These are phyloP conservation scores for Macropus fuliginosus DNA, from an alignment of 2,797 vertebrate species.

Conservation along the genomic window DNA sequence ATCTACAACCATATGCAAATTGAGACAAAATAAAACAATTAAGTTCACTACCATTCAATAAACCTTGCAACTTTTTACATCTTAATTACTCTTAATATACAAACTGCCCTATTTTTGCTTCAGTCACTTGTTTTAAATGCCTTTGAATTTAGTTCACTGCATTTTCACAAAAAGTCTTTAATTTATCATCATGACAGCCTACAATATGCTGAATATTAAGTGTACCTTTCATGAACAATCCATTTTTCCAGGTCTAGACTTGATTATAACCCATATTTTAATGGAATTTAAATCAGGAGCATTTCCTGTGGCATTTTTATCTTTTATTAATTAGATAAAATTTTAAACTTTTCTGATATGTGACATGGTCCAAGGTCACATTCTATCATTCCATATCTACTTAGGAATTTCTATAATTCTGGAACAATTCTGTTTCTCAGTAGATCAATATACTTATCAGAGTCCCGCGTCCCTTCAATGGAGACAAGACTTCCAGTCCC, in stretches of 20 bases:
- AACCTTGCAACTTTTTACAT: not conserved
- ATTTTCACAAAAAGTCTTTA: not conserved
- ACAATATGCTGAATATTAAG: not conserved
- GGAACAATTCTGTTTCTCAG: not conserved
- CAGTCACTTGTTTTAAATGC: not conserved
- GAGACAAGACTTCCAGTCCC: not conserved
- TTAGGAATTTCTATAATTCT: not conserved
- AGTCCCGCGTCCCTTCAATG: not conserved
- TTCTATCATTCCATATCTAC: not conserved
- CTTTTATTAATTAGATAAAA: not conserved
- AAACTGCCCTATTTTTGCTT: not conserved
- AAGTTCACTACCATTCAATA: not conserved
- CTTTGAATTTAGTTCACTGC: not conserved
- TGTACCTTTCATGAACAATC: not conserved
- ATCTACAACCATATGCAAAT: not conserved
- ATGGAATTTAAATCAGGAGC: not conserved
- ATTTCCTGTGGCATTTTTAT: not conserved
- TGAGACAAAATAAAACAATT: not conserved
- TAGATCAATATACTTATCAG: not conserved
- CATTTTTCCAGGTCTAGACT: not conserved
- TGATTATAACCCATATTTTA: not conserved
- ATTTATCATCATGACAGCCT: not conserved
- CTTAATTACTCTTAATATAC: not conserved
- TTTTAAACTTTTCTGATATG: not conserved
- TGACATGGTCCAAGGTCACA: not conserved